Evolutionary conservation across 1,140 invertebrate species (phyloP), one percentile per base, ranked within the genome.

Genomic region (Drosophila pectinifera): DNA sequence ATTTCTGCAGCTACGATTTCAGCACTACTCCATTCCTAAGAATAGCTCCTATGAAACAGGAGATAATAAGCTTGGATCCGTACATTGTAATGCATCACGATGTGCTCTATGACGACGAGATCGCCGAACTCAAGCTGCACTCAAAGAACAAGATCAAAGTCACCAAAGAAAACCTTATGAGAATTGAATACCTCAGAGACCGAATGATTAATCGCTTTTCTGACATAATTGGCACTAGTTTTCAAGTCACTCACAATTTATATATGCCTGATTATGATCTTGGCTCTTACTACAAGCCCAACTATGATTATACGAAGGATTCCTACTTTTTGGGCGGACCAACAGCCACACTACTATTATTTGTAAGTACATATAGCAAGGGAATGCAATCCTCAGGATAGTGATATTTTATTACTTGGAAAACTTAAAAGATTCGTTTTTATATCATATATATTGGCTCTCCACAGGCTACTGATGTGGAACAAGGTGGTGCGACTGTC

Each of bases 401-500:
- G 31, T 13, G 20, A 22, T n/a, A n/a, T n/a, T n/a, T n/a, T n/a
- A n/a, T n/a, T n/a, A n/a, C n/a, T n/a, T n/a, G n/a, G n/a, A 22
- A 22, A 22, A 22, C 22, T 4, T 2, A 22, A 4, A 22, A 22
- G 2, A 2, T 22, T 22, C 4, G 22, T 1, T 22, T 22, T 22
- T 22, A 22, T 22, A 22, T 22, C 22, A 22, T 22, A 22, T 22
- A 2, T 22, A 22, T 22, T 2, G 10, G 10, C 28, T 31, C 31
- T 53, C 1, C 83, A 0, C 5, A 99, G 97, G 97, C 98, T 96
- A 96, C 95, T 73, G 97, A 99, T 91, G 98, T 99, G 31, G 94
- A 96, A 24, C 97, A 97, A 91, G 98, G 98, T 4, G 98, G 98
- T 16, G 97, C 96, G 3, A 99, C 98, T 0, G 97, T 98, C n/a